Evolutionary conservation across 2,797 vertebrate genomes (phyloP).

Genomic region (Myotis myotis): DNA sequence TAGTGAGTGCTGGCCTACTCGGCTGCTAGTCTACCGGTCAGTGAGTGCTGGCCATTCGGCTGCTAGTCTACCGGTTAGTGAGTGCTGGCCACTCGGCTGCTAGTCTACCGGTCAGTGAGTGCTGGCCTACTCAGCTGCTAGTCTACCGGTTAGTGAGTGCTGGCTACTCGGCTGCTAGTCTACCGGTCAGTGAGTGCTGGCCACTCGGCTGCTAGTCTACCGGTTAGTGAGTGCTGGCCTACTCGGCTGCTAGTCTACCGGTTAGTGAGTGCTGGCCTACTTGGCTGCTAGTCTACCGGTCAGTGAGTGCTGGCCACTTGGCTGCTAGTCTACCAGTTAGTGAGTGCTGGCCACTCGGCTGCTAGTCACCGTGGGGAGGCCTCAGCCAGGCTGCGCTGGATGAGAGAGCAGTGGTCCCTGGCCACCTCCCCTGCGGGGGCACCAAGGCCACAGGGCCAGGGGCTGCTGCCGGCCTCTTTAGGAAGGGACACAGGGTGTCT

Average conservation of each 20-base stretch:
- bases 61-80: too few species aligned
- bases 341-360: constrained; percentile 80
- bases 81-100: constrained; percentile 80
- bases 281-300: too few species aligned
- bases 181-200: constrained; percentile 81
- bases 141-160: constrained; percentile 63
- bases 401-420: constrained; percentile 91
- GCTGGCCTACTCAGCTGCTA: constrained; percentile 85
- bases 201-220: background rate
- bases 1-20: too few species aligned
- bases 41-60: too few species aligned
- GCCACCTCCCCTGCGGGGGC: constrained; percentile 87
- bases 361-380: constrained; percentile 84
- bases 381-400: constrained; percentile 88
- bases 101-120: constrained; percentile 68
- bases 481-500: constrained; percentile 92
- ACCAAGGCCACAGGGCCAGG: constrained; percentile 87
- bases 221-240: too few species aligned
- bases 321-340: too few species aligned
- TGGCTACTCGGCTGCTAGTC: too few species aligned
- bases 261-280: too few species aligned
- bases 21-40: too few species aligned
- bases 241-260: too few species aligned
- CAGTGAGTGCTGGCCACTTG: too few species aligned
- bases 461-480: constrained; percentile 90